Evolutionary conservation across 37 sponge, comb jelly and placozoan genomes (phyloP), one percentile per base, ranked within the genome.

Genomic region (Aphrocallistes beatrix): DNA sequence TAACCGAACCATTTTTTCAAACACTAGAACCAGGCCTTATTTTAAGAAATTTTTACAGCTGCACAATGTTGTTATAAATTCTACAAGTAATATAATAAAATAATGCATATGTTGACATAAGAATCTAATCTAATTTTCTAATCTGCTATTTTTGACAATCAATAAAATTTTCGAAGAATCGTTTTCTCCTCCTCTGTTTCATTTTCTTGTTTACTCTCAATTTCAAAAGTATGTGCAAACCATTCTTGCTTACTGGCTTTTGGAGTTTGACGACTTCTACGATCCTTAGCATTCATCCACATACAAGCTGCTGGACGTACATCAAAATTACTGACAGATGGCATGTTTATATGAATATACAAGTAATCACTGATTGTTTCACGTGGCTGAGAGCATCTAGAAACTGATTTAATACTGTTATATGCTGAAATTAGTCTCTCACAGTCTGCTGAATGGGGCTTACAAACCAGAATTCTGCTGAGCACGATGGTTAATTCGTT

Each of bases 391-490:
- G n/a, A n/a, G n/a, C n/a, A n/a, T n/a, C n/a, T n/a, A n/a, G n/a
- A n/a, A n/a, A 25, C 3, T 8, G 34, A 6, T 60, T 60, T 60
- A 60, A 60, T 19, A 19, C n/a, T 60, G n/a, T 60, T 60, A 60
- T 60, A 60, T 25, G 75, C 75, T 25, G 75, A 60, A 60, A 60
- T 60, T 60, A 60, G n/a, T 28, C 21, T 60, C 75, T 60, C 75
- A 28, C 75, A 60, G n/a, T 60, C 75, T 30, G 75, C 75, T 13
- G 75, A 60, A 60, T 60, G 75, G n/a, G 75, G 75, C n/a, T 60
- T 60, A 13, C 75, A 60, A 25, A 60, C 75, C 34, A 60, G n/a
- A 60, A 60, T 60, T 19, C 75, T 19, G n/a, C 75, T 60, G 10
- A 60, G 8, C n/a, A 60, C 28, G 10, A 60, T 60, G n/a, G 75